Evolutionary conservation across 2,797 vertebrate genomes (phyloP).

Genomic region (Argya squamiceps): DNA sequence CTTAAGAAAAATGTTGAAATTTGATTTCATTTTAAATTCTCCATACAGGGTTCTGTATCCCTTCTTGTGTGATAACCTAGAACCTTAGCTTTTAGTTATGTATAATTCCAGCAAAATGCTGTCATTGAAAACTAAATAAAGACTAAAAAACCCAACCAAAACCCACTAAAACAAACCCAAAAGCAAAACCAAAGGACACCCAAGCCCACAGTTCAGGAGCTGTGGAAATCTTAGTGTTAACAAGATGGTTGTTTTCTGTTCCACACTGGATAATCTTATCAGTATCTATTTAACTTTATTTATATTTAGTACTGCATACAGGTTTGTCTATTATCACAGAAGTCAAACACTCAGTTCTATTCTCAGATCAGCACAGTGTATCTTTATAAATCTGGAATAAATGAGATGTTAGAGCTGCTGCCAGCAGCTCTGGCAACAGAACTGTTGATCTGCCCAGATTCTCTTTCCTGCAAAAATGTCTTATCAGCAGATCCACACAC

Average conservation of each 20-base stretch:
- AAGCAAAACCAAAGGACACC: background rate
- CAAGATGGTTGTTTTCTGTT: background rate
- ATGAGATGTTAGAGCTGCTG: constrained; percentile 61
- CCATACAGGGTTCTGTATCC: background rate
- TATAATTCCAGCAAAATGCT: background rate
- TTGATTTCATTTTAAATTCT: background rate
- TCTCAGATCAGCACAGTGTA: constrained; percentile 35
- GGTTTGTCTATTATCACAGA: background rate
- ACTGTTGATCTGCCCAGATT: constrained; percentile 51
- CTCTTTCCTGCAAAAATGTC: constrained; percentile 32
- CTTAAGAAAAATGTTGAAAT: background rate
- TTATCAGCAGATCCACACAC: constrained; percentile 64
- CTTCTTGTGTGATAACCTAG: background rate
- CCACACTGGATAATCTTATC: background rate
- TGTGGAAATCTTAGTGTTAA: background rate
- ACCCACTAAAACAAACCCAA: background rate
- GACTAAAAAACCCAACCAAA: background rate
- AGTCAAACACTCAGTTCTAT: background rate
- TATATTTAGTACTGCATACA: background rate
- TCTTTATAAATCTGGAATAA: constrained; percentile 67
- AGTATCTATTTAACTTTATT: background rate
- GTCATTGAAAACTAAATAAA: background rate
- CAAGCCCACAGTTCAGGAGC: background rate
- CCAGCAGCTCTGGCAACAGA: constrained; percentile 56
- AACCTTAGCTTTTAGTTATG: background rate